Conservation (phyloP, 2,888 invertebrate species). For the Pyralis farinalis region DNA sequence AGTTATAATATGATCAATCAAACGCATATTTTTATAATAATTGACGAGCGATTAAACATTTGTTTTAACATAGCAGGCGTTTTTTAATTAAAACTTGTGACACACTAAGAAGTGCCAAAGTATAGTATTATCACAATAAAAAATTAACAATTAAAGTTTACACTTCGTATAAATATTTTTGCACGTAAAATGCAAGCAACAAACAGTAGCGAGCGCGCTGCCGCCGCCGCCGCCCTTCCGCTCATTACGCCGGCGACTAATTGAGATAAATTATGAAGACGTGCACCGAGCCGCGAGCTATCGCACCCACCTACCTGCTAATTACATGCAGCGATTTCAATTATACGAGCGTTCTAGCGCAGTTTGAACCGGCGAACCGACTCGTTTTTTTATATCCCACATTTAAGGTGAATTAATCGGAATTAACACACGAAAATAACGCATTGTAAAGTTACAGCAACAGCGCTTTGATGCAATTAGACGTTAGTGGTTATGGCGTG, state of each 20-base stretch:
- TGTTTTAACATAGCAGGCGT: too few relatives aligned
- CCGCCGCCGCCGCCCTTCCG: constrained; percentile 53
- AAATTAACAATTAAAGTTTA: background rate
- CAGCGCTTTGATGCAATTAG: constrained; percentile 43
- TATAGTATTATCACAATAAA: too few relatives aligned
- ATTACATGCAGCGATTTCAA: constrained; percentile 73
- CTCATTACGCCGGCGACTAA: constrained; percentile 70
- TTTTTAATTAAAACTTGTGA: too few relatives aligned
- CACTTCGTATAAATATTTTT: constrained; percentile 11
- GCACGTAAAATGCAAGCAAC: constrained; percentile 17
- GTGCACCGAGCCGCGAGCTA: constrained; percentile 61
- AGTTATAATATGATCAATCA: too few relatives aligned
- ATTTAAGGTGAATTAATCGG: constrained; percentile 40
- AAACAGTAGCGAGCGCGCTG: constrained; percentile 19
- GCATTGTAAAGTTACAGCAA: constrained; percentile 36
- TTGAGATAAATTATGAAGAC: constrained; percentile 78
- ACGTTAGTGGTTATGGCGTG: constrained; percentile 42
- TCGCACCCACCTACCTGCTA: constrained; percentile 63
- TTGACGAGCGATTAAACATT: too few relatives aligned
- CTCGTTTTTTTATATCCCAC: constrained; percentile 40
- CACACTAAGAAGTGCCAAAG: too few relatives aligned
- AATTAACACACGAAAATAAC: constrained; percentile 43
- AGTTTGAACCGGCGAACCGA: constrained; percentile 33
- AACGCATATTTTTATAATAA: too few relatives aligned
- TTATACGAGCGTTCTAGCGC: constrained; percentile 45